Evolutionary conservation across 2,888 invertebrate genomes (phyloP).

Genomic region (Bembecia ichneumoniformis): DNA sequence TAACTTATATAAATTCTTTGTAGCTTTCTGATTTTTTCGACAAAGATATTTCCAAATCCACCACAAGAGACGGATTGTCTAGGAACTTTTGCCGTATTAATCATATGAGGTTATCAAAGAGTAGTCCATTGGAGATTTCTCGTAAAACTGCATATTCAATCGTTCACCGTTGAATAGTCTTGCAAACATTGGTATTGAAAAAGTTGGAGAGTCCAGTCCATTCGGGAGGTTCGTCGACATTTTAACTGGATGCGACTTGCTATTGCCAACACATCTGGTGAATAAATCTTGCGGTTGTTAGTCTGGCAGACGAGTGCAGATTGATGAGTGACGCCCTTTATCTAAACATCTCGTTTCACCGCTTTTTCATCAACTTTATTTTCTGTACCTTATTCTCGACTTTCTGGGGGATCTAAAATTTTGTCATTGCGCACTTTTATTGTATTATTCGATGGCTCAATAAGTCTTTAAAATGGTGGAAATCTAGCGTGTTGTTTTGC

Average conservation of each 20-base stretch:
- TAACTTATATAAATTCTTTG: too few relatives aligned
- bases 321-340: constrained; percentile 24
- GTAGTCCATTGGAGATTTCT: constrained; percentile 6
- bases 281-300: constrained; percentile 27
- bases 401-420: too few relatives aligned
- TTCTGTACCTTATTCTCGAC: too few relatives aligned
- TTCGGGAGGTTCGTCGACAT: constrained; percentile 46
- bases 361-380: not conserved
- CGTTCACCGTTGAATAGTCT: constrained; percentile 13
- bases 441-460: too few relatives aligned
- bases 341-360: constrained; percentile 1
- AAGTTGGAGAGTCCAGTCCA: constrained; percentile 29
- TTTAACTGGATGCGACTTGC: constrained; percentile 20
- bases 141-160: constrained; percentile 17
- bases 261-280: constrained; percentile 24
- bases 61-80: constrained; percentile 15
- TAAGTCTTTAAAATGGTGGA: too few relatives aligned
- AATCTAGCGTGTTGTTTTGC: too few relatives aligned
- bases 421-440: too few relatives aligned
- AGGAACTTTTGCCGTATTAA: constrained; percentile 16
- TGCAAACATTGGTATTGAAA: constrained; percentile 48
- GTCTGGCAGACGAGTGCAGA: constrained; percentile 17
- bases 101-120: constrained; percentile 8
- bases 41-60: not conserved
- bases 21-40: not conserved